Conservation (phyloP, 2,797 vertebrate genomes). For the Urosaurus nigricauda region DNA sequence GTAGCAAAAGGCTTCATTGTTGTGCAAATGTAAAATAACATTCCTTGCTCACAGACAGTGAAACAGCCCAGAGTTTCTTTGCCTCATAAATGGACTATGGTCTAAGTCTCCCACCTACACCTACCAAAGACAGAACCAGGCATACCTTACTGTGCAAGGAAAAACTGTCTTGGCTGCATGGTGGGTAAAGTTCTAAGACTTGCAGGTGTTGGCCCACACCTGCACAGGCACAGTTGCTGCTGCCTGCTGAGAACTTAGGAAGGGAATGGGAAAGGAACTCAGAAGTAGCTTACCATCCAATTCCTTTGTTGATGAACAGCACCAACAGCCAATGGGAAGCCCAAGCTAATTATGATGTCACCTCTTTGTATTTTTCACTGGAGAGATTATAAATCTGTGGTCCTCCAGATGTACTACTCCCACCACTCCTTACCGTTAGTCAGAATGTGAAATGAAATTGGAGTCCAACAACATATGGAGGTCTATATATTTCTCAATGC, state of each 20-base stretch:
- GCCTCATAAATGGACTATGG: neutral
- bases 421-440: neutral
- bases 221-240: slow-evolving; percentile 26
- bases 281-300: neutral
- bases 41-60: neutral
- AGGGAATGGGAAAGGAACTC: slow-evolving; percentile 9
- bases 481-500: neutral
- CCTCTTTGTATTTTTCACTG: slow-evolving; percentile 30
- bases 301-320: slow-evolving; percentile 25
- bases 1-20: neutral
- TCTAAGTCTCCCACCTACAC: no score
- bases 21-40: neutral
- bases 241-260: slow-evolving; percentile 23
- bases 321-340: slow-evolving; percentile 34
- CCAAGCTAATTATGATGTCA: slow-evolving; percentile 50
- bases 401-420: neutral
- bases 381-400: neutral
- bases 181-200: slow-evolving; percentile 21
- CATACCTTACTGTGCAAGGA: slow-evolving; percentile 35
- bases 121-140: neutral
- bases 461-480: neutral
- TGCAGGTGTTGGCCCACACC: slow-evolving; percentile 32
- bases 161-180: slow-evolving; percentile 36
- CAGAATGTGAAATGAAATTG: neutral
- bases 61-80: neutral